phyloP scores from a whole-genome alignment of 1,140 invertebrate genomes.

The Daktulosphaira vitifoliae region DNA sequence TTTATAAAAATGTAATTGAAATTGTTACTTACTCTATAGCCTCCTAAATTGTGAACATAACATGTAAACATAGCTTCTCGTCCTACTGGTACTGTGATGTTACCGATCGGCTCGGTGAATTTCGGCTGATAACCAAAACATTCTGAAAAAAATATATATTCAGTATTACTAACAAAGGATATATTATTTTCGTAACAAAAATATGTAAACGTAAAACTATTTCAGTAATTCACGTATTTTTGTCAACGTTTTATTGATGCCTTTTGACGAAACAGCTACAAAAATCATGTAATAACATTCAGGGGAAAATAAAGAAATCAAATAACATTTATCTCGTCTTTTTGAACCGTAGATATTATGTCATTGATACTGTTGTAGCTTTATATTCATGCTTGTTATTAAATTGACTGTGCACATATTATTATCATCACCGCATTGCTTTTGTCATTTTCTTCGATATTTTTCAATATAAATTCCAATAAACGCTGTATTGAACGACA shows the following conservation, averaged over 20 bases:
- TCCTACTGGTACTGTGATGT: slow-evolving; percentile 74
- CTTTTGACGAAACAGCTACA: too few relatives aligned
- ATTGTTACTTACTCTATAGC: slow-evolving; percentile 69
- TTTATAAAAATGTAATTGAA: background rate
- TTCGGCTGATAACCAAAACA: slow-evolving; percentile 63
- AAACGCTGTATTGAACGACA: background rate
- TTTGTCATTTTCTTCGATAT: too few relatives aligned
- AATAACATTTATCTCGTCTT: too few relatives aligned
- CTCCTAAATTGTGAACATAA: slow-evolving; percentile 74
- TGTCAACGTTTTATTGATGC: too few relatives aligned
- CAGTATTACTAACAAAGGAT: too few relatives aligned
- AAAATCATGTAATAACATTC: too few relatives aligned
- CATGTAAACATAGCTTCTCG: slow-evolving; percentile 80
- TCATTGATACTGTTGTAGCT: too few relatives aligned
- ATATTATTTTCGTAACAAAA: too few relatives aligned
- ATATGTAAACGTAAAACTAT: too few relatives aligned
- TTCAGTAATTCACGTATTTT: too few relatives aligned
- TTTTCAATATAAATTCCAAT: slow-evolving; percentile 18
- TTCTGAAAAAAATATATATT: background rate
- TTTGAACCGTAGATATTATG: too few relatives aligned
- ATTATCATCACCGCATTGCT: background rate
- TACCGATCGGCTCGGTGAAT: slow-evolving; percentile 69
- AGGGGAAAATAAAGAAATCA: too few relatives aligned
- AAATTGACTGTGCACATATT: background rate
- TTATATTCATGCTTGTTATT: background rate